phyloP scores from a whole-genome alignment of 2,797 vertebrate species.

The Sebastes wilsoni region DNA sequence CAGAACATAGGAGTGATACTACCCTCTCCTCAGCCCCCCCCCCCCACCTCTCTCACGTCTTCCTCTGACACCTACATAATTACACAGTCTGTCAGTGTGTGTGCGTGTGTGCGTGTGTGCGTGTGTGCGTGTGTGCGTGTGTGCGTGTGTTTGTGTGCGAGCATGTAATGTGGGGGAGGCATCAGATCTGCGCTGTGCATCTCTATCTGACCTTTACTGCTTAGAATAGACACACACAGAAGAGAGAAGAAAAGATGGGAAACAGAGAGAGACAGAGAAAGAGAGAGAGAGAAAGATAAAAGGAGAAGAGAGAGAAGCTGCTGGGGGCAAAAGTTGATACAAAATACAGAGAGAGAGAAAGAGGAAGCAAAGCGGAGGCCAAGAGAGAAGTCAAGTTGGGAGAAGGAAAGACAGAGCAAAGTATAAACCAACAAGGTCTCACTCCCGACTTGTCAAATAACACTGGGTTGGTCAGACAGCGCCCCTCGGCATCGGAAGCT shows the following conservation, averaged over 20 bases:
- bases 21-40: constrained; percentile 21
- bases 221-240: constrained; percentile 64
- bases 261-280: not conserved
- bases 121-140: not conserved
- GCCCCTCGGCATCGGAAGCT: too few relatives aligned
- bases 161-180: constrained; percentile 70
- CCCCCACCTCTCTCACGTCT: constrained; percentile 35
- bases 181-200: constrained; percentile 70
- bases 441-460: too few relatives aligned
- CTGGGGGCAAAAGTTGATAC: not conserved
- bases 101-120: constrained; percentile 9
- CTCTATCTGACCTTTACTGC: constrained; percentile 79
- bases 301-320: not conserved
- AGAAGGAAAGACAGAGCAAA: not conserved
- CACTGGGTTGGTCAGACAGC: too few relatives aligned
- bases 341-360: not conserved
- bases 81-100: constrained; percentile 60
- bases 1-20: constrained; percentile 46
- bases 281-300: constrained; percentile 2
- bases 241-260: constrained; percentile 29
- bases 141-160: constrained; percentile 4
- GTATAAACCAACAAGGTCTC: not conserved
- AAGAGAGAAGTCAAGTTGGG: not conserved
- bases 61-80: constrained; percentile 73
- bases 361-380: not conserved